Evolutionary conservation across 2,888 invertebrate genomes (phyloP).

Genomic region (Lathronympha strigana): DNA sequence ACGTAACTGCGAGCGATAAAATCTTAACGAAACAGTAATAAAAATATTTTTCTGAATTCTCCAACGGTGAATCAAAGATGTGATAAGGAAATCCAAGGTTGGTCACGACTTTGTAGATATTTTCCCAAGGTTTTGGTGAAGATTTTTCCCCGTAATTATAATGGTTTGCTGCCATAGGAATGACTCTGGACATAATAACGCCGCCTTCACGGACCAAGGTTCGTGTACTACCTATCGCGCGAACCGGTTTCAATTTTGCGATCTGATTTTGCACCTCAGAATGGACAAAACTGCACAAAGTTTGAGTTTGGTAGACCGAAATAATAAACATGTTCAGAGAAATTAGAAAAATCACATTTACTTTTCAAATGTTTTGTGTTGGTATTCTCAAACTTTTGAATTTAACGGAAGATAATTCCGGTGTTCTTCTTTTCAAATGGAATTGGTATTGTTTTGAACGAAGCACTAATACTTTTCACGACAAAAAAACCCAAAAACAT

Average conservation of each 20-base stretch:
- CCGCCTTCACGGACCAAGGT: not conserved
- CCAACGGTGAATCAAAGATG: constrained; percentile 39
- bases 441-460: not conserved
- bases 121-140: constrained; percentile 45
- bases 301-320: not conserved
- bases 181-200: constrained; percentile 3
- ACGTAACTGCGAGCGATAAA: constrained; percentile 28
- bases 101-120: constrained; percentile 44
- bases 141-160: constrained; percentile 61
- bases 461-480: not conserved
- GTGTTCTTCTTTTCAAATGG: not conserved
- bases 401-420: not conserved
- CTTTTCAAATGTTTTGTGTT: not conserved
- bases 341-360: not conserved
- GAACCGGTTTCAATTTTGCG: constrained; percentile 35
- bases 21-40: constrained; percentile 33
- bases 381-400: not conserved
- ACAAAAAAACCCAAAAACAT: not conserved
- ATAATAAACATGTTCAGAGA: not conserved
- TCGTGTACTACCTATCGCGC: constrained; percentile 15
- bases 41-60: constrained; percentile 28
- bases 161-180: constrained; percentile 65
- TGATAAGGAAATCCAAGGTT: constrained; percentile 49
- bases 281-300: constrained; percentile 2
- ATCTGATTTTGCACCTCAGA: constrained; percentile 27